A percentile compares a stretch with the other conserved stretches of the same genome.
phyloP scores from a whole-genome alignment of 2,113 vertebrate genomes.

The Vidua macroura region DNA sequence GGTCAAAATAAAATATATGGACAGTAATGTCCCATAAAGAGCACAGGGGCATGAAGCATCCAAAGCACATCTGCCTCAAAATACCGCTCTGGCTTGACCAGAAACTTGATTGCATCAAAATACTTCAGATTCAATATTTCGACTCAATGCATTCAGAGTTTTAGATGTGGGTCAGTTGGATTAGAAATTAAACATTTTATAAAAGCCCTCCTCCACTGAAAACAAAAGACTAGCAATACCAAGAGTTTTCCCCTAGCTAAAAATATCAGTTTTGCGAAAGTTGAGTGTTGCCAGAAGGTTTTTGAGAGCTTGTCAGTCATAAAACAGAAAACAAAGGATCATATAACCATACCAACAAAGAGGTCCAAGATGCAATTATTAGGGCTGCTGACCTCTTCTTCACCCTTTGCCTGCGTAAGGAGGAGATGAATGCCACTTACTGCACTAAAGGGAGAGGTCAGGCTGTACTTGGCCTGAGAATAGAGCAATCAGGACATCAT shows the following conservation, averaged over 20 bases:
- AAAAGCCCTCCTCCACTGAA: neutral
- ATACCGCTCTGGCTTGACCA: neutral
- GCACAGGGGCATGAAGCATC: slow-evolving; percentile 5
- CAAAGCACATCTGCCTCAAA: slow-evolving; percentile 30
- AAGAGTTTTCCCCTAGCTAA: neutral
- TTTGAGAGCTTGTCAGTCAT: slow-evolving; percentile 17
- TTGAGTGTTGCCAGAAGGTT: neutral
- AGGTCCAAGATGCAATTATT: neutral
- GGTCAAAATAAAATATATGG: neutral
- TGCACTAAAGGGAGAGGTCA: slow-evolving; percentile 6
- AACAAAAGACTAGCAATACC: neutral
- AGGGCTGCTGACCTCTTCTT: slow-evolving; percentile 20
- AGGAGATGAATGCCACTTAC: slow-evolving; percentile 1
- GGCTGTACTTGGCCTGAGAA: slow-evolving; percentile 12
- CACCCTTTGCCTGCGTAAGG: neutral
- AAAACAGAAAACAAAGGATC: slow-evolving; percentile 36
- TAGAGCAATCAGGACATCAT: neutral
- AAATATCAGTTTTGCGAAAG: neutral
- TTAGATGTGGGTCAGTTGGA: neutral
- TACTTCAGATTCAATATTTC: neutral
- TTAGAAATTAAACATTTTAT: neutral
- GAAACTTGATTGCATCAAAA: neutral
- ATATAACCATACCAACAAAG: neutral
- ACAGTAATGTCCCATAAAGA: slow-evolving; percentile 33
- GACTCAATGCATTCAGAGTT: neutral